A percentile compares a stretch with the other conserved stretches of the same genome.
Conservation (phyloP, 2,797 vertebrate genomes). For the Macropus fuliginosus region DNA sequence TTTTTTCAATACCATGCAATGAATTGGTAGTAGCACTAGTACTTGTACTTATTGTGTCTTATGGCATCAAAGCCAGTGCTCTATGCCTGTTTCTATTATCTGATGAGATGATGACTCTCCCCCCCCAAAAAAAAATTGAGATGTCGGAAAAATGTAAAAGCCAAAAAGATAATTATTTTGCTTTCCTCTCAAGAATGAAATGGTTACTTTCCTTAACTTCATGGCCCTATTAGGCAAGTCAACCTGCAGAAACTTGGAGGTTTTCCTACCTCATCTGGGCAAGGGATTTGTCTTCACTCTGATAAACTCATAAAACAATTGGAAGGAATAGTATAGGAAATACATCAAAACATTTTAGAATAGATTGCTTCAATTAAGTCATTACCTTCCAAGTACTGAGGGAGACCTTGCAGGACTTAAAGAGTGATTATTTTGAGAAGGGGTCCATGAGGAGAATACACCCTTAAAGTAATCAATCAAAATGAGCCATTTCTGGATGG, state of each 20-base stretch:
- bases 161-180: background rate
- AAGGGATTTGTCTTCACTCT: background rate
- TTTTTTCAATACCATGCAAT: background rate
- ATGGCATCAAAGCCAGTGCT: background rate
- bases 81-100: background rate
- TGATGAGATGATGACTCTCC: background rate
- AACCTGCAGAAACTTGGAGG: background rate
- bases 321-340: background rate
- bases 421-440: background rate
- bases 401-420: background rate
- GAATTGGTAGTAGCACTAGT: background rate
- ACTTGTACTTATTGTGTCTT: background rate
- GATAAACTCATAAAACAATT: background rate
- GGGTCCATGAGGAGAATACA: background rate
- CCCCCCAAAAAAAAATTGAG: background rate
- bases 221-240: background rate
- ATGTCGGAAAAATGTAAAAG: background rate
- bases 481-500: background rate
- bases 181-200: background rate
- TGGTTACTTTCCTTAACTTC: background rate
- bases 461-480: background rate
- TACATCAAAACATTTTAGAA: background rate
- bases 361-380: slow-evolving; percentile 10
- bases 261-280: background rate
- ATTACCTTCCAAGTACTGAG: background rate